Evolutionary conservation across 2,113 vertebrate genomes (phyloP), one percentile per base, ranked within the genome.

Genomic region (Cisticola juncidis): DNA sequence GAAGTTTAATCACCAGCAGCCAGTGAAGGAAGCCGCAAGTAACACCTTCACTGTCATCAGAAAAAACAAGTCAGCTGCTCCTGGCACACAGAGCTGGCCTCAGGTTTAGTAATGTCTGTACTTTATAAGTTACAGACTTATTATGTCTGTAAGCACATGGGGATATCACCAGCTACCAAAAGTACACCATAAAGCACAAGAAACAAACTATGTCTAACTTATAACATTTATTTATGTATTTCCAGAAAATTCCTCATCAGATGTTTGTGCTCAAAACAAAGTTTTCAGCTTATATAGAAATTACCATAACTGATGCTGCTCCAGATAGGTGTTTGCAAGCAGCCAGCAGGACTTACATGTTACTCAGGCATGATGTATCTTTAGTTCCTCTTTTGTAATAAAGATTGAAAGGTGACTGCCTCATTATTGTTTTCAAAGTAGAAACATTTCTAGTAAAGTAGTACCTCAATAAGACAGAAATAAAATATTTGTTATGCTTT

Each of bases 331-430:
- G 14, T 47, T 47, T 45, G 17, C 44, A 71, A 33, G 8, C n/a
- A 85, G 33, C 3, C 42, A 42, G 61, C 35, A 44, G 28, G 65
- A 22, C 9, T 31, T 28, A 1, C 0, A 4, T 28, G 6, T 53
- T n/a, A 42, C 33, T 26, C 0, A 0, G 4, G 23, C 29, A 36
- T 9, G 17, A 33, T 0, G 0, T 28, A 11, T 35, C 18, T 86
- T 58, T n/a, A 17, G n/a, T 24, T 81, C 23, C 17, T 86, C 21
- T 66, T 62, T 11, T 3, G 1, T 21, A 36, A 25, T 10, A 23
- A 54, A 53, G n/a, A 71, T 4, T 61, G 17, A 58, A 42, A 74
- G 24, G 42, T 36, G 36, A 82, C 61, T 44, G 8, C 31, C 21
- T 76, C 38, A 24, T 21, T 29, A 21, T 3, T 53, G 36, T 58